These are phyloP conservation scores for Falco biarmicus DNA, from an alignment of 2,797 vertebrate species.

Conservation along the genomic window DNA sequence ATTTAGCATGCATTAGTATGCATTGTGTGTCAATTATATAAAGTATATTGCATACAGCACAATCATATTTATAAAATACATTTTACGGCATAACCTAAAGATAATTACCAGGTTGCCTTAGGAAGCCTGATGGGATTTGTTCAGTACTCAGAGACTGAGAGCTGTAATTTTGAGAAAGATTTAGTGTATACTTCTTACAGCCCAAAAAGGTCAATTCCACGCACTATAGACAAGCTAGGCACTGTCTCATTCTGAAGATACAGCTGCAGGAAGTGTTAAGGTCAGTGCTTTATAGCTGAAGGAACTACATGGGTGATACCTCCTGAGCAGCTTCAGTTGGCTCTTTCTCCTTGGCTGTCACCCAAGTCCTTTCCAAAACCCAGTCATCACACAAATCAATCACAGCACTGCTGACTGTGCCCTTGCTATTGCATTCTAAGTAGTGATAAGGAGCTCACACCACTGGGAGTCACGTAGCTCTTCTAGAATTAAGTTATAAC, in stretches of 20 bases:
- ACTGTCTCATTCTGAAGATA: background rate
- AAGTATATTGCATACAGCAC: background rate
- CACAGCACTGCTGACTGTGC: background rate
- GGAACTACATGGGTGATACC: background rate
- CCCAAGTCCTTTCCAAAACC: background rate
- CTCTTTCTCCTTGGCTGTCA: slow-evolving; percentile 5
- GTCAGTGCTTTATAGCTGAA: background rate
- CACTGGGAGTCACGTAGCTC: background rate
- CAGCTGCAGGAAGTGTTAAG: background rate
- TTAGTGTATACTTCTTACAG: background rate
- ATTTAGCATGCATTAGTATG: background rate
- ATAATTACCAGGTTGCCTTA: background rate
- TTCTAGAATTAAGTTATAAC: background rate
- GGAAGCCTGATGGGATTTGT: background rate
- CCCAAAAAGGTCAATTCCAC: background rate
- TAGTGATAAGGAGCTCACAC: background rate
- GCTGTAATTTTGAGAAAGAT: background rate
- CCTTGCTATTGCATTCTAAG: background rate
- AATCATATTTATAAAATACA: background rate
- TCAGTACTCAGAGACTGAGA: background rate
- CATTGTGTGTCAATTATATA: background rate
- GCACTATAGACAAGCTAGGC: background rate
- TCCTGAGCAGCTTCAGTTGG: background rate
- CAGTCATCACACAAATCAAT: background rate
- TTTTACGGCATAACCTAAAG: background rate